Percentiles rank a stretch among this genome's conserved stretches.
These are phyloP conservation scores for Hydropsyche tenuis DNA, from an alignment of 1,140 invertebrate genomes.

Conservation along the genomic window DNA sequence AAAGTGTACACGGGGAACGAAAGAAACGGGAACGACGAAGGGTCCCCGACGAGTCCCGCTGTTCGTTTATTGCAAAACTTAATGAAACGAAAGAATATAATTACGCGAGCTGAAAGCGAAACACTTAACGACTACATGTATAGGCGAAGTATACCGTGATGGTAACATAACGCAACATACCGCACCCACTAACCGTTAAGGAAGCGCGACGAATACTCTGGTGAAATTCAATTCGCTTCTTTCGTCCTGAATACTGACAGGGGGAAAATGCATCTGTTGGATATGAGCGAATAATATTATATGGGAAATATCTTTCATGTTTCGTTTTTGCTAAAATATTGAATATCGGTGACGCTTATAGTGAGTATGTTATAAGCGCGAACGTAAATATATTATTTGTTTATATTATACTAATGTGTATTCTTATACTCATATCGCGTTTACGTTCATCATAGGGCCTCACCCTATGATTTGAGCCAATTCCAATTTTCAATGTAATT, in stretches of 20 bases:
- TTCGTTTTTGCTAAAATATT: background rate
- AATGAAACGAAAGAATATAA: conserved; percentile 29
- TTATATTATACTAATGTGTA: too few species aligned
- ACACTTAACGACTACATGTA: background rate
- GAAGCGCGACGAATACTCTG: background rate
- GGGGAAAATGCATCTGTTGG: background rate
- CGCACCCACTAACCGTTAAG: too few species aligned
- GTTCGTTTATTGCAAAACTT: conserved; percentile 27
- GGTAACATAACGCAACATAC: too few species aligned
- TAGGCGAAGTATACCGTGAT: too few species aligned
- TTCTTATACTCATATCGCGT: too few species aligned
- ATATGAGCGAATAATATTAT: background rate
- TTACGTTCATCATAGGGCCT: too few species aligned
- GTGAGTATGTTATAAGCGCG: too few species aligned
- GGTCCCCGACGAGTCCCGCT: background rate
- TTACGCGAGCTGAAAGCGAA: conserved; percentile 25
- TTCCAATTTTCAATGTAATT: too few species aligned
- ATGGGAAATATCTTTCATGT: background rate
- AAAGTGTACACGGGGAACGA: too few species aligned
- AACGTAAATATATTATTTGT: too few species aligned
- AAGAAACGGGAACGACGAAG: background rate
- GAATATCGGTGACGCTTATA: background rate
- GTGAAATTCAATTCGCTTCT: conserved; percentile 3
- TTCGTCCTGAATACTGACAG: background rate
- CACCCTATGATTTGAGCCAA: too few species aligned